Evolutionary conservation across 2,113 vertebrate genomes (phyloP), one percentile per base, ranked within the genome.

Genomic region (Eptesicus fuscus): DNA sequence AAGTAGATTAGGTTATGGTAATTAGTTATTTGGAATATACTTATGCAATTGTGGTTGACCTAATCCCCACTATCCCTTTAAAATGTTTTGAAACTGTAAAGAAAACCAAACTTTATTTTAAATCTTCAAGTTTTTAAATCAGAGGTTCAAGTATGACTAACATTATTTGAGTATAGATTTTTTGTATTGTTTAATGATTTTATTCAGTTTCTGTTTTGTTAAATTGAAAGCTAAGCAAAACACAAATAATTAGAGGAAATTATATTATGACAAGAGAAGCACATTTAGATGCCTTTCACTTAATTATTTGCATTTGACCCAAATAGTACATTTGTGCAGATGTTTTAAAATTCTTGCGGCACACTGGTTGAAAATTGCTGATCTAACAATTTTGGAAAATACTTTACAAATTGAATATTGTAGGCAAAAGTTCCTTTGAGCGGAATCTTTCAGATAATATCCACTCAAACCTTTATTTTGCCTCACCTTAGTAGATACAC

Each of bases 221-320:
- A 56, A 67, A 61, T 40, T 65, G 53, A 71, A 93, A 86, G 30
- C 59, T 83, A 90, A 86, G 49, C 51, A 65, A 93, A 86, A 70
- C 7, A 91, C 82, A 8, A 51, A 51, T 78, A 85, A 42, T 56
- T 86, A 82, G 23, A 83, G 53, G 65, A 96, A 97, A 85, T 40
- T 37, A 42, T 94, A 85, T 40, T 37, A 42, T 95, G 56, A 65
- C 20, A 96, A 35, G 63, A 65, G 22, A 40, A n/a, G 91, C 2
- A 25, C 70, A 53, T 51, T 63, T 94, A 88, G 40, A 28, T 95
- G 65, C 91, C 47, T 53, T 93, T 82, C 94, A 93, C 4, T 67
- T 91, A 22, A 83, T 92, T 65, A n/a, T 96, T 89, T 78, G 44
- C 40, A 11, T 93, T 79, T n/a, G 80, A 88, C 90, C 35, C 69